These are phyloP conservation scores for Brassicogethes aeneus DNA, from an alignment of 2,888 invertebrate species.

Conservation along the genomic window DNA sequence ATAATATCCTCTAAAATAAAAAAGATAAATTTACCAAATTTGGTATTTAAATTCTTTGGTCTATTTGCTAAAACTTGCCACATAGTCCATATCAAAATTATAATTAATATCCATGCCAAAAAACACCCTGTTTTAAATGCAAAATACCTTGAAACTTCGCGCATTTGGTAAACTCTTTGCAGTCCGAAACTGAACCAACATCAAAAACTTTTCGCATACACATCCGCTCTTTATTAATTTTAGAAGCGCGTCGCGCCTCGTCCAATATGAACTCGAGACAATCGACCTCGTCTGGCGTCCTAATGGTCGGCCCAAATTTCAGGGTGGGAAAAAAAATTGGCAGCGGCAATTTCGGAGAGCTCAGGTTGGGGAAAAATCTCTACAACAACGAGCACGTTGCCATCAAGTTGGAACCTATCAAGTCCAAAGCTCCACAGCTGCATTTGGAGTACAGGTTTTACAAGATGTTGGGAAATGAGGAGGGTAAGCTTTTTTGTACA, in stretches of 20 bases:
- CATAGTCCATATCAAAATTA: too few relatives aligned
- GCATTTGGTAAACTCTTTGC: not conserved
- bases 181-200: too few relatives aligned
- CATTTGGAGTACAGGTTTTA: constrained; percentile 99
- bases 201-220: not conserved
- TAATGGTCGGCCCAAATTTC: constrained; percentile 99
- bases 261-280: constrained; percentile 65
- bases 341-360: constrained; percentile 99
- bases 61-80: too few relatives aligned
- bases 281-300: constrained; percentile 76
- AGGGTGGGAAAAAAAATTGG: constrained; percentile 99
- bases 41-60: too few relatives aligned
- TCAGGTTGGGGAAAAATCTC: constrained; percentile 98
- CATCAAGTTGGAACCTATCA: constrained; percentile 99
- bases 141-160: not conserved
- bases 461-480: constrained; percentile 95
- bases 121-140: not conserved
- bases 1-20: too few relatives aligned
- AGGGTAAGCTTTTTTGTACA: constrained; percentile 47
- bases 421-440: constrained; percentile 98
- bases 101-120: too few relatives aligned
- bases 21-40: too few relatives aligned
- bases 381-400: constrained; percentile 99
- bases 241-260: constrained; percentile 4
- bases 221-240: constrained; percentile 12